Evolutionary conservation across 2,113 vertebrate species (phyloP).

Genomic region (Tetrao urogallus): DNA sequence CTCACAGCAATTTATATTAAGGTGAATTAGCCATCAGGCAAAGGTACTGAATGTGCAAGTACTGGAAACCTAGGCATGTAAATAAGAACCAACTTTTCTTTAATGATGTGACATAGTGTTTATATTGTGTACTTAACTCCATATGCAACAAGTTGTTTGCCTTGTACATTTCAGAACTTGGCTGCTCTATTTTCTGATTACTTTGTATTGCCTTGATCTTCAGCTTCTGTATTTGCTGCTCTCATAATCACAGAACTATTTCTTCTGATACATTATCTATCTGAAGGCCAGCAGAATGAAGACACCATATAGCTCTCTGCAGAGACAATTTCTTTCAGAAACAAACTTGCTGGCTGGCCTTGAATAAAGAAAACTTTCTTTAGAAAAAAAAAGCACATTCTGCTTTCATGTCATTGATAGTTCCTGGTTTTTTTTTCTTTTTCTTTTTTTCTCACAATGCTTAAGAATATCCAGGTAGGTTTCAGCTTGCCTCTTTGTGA

Average conservation of each 20-base stretch:
- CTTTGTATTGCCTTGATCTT: neutral
- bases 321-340: neutral
- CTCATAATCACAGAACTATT: neutral
- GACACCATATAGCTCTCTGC: neutral
- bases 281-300: slow-evolving; percentile 8
- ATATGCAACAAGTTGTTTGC: neutral
- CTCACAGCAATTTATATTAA: neutral
- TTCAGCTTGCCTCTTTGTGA: neutral
- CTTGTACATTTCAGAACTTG: neutral
- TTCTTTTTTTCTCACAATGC: neutral
- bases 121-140: neutral
- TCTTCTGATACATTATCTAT: neutral
- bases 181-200: neutral
- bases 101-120: neutral
- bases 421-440: neutral
- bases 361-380: neutral
- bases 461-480: neutral
- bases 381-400: neutral
- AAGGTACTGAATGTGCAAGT: neutral
- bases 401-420: neutral
- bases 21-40: neutral
- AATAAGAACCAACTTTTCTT: neutral
- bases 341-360: neutral
- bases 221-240: neutral
- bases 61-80: neutral